Evolutionary conservation across 2,113 vertebrate species (phyloP).

Genomic region (Lucifuga dentata): DNA sequence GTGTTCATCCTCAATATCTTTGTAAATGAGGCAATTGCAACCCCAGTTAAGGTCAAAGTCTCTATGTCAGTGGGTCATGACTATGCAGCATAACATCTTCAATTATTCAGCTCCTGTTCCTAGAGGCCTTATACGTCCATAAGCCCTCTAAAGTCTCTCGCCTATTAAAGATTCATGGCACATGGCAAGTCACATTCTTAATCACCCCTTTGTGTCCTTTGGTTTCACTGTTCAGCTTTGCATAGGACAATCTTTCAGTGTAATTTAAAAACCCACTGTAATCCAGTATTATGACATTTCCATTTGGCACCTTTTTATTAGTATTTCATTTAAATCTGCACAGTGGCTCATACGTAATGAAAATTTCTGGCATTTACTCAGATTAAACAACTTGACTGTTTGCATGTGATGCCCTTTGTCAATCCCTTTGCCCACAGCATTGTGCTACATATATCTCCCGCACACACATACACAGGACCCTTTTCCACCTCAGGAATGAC

Average conservation of each 20-base stretch:
- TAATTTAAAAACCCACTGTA: conserved; percentile 56
- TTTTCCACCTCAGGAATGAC: no score
- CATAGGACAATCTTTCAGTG: conserved; percentile 22
- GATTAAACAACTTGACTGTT: conserved; percentile 35
- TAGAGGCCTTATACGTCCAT: conserved; percentile 45
- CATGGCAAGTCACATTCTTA: conserved; percentile 68
- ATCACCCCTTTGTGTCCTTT: conserved; percentile 65
- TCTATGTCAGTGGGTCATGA: conserved; percentile 72
- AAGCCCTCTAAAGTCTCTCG: conserved; percentile 62
- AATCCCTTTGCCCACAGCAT: conserved; percentile 26
- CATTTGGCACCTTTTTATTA: conserved; percentile 38
- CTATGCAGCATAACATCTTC: conserved; percentile 51
- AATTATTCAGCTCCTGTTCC: conserved; percentile 71
- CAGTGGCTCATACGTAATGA: conserved; percentile 18
- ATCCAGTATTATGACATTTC: conserved; percentile 54
- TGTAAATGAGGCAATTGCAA: conserved; percentile 11
- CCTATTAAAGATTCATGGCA: conserved; percentile 77
- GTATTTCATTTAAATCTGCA: conserved; percentile 38
- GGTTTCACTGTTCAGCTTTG: conserved; percentile 57
- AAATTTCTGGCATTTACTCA: conserved; percentile 19
- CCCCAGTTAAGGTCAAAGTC: conserved; percentile 54
- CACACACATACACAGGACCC: background rate
- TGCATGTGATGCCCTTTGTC: conserved; percentile 21
- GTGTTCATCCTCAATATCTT: conserved; percentile 25
- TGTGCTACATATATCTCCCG: background rate